A percentile compares a stretch with the other conserved stretches of the same genome.
These are phyloP conservation scores for Bombus difficillimus DNA, from an alignment of 1,140 invertebrate genomes.

Conservation along the genomic window DNA sequence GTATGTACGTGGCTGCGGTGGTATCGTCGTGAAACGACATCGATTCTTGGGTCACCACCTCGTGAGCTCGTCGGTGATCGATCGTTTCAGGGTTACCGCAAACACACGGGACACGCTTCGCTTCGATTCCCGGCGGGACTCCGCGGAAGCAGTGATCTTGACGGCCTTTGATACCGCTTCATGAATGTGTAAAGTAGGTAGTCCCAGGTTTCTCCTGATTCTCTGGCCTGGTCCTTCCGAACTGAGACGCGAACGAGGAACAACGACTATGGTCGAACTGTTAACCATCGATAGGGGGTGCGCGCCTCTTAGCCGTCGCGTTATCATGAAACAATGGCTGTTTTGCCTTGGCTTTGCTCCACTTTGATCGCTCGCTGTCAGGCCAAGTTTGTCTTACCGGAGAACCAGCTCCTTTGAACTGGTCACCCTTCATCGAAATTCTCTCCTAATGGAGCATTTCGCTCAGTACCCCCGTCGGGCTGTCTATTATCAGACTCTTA, in stretches of 20 bases:
- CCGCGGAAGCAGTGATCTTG: slow-evolving; percentile 69
- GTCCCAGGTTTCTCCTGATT: slow-evolving; percentile 48
- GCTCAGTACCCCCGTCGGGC: neutral
- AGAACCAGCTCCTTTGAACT: slow-evolving; percentile 52
- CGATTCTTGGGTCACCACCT: slow-evolving; percentile 72
- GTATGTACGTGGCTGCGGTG: slow-evolving; percentile 51
- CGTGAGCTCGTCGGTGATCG: slow-evolving; percentile 73
- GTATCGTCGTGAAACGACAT: slow-evolving; percentile 67
- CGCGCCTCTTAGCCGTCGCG: slow-evolving; percentile 44
- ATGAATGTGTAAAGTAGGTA: slow-evolving; percentile 80
- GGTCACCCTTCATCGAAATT: slow-evolving; percentile 64
- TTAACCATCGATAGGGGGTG: slow-evolving; percentile 21
- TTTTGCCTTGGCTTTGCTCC: slow-evolving; percentile 59
- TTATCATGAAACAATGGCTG: slow-evolving; percentile 68
- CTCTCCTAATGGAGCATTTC: slow-evolving; percentile 60
- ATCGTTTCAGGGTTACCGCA: slow-evolving; percentile 80
- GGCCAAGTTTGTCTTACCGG: slow-evolving; percentile 62
- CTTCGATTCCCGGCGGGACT: slow-evolving; percentile 72
- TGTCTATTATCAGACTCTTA: slow-evolving; percentile 43
- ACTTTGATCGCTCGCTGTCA: slow-evolving; percentile 61
- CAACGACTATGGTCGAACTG: slow-evolving; percentile 30
- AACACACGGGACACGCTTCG: slow-evolving; percentile 77
- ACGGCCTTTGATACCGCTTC: slow-evolving; percentile 78
- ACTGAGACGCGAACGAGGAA: neutral
- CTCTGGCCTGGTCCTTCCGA: slow-evolving; percentile 2